Percentiles rank a stretch among this genome's conserved stretches.
phyloP scores from a whole-genome alignment of 2,888 invertebrate genomes.

The Cryptosula pallasiana region DNA sequence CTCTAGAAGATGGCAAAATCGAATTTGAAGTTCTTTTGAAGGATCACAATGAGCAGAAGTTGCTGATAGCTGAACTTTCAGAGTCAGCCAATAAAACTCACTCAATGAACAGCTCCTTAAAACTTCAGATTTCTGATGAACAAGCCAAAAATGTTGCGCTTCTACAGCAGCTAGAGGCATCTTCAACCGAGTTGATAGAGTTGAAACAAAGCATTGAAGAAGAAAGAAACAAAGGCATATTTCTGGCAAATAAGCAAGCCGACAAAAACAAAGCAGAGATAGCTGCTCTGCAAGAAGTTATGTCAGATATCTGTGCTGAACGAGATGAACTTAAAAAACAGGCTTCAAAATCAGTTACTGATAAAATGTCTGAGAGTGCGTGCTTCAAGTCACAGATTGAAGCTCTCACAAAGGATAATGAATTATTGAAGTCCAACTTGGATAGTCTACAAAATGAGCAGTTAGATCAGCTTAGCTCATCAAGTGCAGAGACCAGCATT shows the following conservation, averaged over 20 bases:
- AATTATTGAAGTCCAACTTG: background rate
- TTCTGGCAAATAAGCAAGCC: conserved; percentile 31
- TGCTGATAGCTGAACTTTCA: background rate
- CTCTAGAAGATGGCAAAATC: background rate
- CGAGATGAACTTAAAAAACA: conserved; percentile 27
- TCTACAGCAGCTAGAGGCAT: background rate
- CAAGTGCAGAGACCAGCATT: conserved; percentile 7
- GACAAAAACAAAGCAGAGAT: conserved; percentile 33
- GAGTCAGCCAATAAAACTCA: background rate
- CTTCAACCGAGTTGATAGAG: background rate
- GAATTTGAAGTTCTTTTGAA: background rate
- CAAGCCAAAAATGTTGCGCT: background rate
- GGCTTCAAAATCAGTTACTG: background rate
- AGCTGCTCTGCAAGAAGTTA: conserved; percentile 31
- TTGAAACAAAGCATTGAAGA: conserved; percentile 30
- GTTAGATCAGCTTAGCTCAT: background rate
- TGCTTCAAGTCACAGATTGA: background rate
- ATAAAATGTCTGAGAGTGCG: background rate
- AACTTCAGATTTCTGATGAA: background rate
- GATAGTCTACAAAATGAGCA: background rate
- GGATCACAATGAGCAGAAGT: background rate
- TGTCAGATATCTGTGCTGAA: conserved; percentile 34
- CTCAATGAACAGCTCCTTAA: background rate
- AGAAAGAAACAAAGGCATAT: conserved; percentile 33
- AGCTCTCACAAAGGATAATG: background rate